Conservation (phyloP, 2,113 vertebrate species). For the Nesoenas mayeri region DNA sequence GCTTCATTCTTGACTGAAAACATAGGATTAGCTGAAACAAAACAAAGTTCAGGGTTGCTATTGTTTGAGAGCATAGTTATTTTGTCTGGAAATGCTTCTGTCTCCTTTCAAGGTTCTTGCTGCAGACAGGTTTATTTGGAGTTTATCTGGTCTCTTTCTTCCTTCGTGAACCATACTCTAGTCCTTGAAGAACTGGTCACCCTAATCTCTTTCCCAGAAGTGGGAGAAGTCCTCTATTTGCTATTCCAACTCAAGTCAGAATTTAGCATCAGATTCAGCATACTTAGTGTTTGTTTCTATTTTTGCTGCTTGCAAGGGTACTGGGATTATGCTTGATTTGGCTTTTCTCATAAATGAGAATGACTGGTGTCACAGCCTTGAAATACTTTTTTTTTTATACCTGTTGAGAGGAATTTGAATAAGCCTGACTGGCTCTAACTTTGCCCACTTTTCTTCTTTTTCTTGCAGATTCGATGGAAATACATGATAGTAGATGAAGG, state of each 20-base stretch:
- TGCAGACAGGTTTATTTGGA: not conserved
- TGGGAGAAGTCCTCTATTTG: not conserved
- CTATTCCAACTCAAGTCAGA: not conserved
- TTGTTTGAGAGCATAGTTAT: not conserved
- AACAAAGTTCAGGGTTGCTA: not conserved
- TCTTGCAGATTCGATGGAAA: constrained; percentile 93
- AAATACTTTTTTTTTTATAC: not conserved
- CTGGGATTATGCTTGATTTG: not conserved
- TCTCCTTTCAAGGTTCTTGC: not conserved
- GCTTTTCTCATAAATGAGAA: not conserved
- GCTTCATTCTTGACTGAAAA: not conserved
- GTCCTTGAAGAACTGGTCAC: not conserved
- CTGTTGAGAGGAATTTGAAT: not conserved
- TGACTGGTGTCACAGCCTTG: not conserved
- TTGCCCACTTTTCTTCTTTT: not conserved
- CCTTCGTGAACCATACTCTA: not conserved
- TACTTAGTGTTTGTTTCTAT: not conserved
- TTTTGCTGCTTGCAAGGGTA: not conserved
- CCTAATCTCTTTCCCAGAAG: not conserved
- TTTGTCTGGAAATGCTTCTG: not conserved
- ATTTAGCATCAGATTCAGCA: not conserved
- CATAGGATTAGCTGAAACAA: not conserved
- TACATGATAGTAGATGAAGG: constrained; percentile 99
- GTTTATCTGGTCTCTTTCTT: not conserved
- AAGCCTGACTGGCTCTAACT: not conserved